Percentiles rank a stretch among this genome's conserved stretches.
phyloP scores from a whole-genome alignment of 2,888 invertebrate species.

The Aelia acuminata region DNA sequence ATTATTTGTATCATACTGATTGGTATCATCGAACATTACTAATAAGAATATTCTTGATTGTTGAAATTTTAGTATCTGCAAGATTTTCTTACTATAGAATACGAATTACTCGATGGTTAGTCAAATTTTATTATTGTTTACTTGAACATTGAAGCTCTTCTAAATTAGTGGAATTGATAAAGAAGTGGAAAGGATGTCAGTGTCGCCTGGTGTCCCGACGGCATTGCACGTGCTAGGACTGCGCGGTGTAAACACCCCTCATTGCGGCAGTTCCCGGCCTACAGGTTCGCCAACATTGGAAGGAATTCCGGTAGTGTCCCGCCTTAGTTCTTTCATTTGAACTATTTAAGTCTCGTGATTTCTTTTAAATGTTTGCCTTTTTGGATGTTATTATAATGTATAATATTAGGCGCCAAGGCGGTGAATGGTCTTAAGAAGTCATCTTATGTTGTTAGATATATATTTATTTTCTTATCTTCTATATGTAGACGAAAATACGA shows the following conservation, averaged over 20 bases:
- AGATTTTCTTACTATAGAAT: not conserved
- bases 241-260: constrained; percentile 35
- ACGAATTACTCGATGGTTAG: not conserved
- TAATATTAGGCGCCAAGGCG: too few relatives aligned
- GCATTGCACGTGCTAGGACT: constrained; percentile 34
- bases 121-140: not conserved
- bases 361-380: not conserved
- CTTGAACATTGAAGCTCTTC: not conserved
- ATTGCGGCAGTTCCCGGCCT: constrained; percentile 26
- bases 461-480: too few relatives aligned
- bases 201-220: not conserved
- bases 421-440: too few relatives aligned
- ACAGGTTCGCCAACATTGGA: constrained; percentile 28
- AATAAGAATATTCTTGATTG: not conserved
- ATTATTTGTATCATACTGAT: not conserved
- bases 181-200: not conserved
- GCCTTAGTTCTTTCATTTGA: not conserved
- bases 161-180: not conserved
- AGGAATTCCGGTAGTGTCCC: not conserved
- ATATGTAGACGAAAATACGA: too few relatives aligned
- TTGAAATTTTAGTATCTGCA: not conserved
- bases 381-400: too few relatives aligned
- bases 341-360: not conserved
- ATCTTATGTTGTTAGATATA: too few relatives aligned
- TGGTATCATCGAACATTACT: not conserved